Base-by-base conservation (phyloP, 1,140 invertebrate species). In the Drosophila pseudoananassae region DNA sequence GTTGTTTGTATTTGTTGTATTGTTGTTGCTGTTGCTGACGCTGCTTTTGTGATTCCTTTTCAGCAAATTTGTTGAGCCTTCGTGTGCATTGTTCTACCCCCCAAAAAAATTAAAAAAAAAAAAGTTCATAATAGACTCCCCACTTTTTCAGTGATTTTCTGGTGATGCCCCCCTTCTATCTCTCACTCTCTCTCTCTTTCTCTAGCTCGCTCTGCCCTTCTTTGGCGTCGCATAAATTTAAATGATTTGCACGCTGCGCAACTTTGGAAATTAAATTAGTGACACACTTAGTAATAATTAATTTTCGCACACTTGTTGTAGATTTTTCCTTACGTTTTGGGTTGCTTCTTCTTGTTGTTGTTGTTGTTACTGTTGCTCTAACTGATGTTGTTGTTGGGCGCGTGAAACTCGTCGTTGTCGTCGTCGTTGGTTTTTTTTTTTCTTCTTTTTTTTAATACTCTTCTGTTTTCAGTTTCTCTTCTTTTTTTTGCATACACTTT, bases 241-340 rank as follows among this genome's bases (percentile, higher is more conserved):
- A 85, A 85, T 85, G 71, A 88, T 87, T 87, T 78, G 65, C 74
- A 78, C 78, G 83, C 82, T 87, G 78, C 82, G 82, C 81, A 87
- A 76, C 57, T 60, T 73, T 73, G 54, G 54, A 85, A 87, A 87
- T 87, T 77, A 87, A 87, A 83, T 87, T 87, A 87, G 82, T 88
- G 75, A 88, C 82, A 88, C 82, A 88, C 82, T 87, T 87, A 87
- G 72, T 87, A 85, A 88, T 87, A 87, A 87, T 82, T 87, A 88
- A 87, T 87, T 87, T 88, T 85, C 72, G 82, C 82, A 87, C 82
- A 87, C 82, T 87, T 85, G 80, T 84, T 81, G 76, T 78, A 77
- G 78, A 74, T 76, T 75, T 40, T 76, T 76, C 61, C 72, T 76
- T 76, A 60, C 61, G 51, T 60, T 76, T 40, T 17, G 31, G 56